A percentile compares a stretch with the other conserved stretches of the same genome.
phyloP scores from a whole-genome alignment of 2,888 invertebrate species.

The Andrena minutula region DNA sequence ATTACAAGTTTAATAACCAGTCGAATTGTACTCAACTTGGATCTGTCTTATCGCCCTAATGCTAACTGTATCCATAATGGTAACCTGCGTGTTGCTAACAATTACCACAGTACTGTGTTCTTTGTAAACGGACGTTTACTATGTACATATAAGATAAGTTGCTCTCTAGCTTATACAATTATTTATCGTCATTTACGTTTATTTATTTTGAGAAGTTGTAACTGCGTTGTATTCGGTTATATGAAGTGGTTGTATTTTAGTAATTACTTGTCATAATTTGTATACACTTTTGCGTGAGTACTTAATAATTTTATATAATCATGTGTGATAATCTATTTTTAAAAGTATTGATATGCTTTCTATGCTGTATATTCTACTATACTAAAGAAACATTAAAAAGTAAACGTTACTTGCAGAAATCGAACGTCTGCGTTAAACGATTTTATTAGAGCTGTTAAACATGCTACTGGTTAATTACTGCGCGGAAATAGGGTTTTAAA shows the following conservation, averaged over 20 bases:
- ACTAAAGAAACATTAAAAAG: slow-evolving; percentile 9
- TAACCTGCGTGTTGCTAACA: slow-evolving; percentile 11
- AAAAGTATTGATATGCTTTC: slow-evolving; percentile 17
- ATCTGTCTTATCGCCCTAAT: background rate
- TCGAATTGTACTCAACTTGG: background rate
- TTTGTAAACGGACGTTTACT: slow-evolving; percentile 28
- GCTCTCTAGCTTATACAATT: slow-evolving; percentile 23
- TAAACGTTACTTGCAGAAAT: background rate
- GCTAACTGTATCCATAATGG: slow-evolving; percentile 2
- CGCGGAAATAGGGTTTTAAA: background rate
- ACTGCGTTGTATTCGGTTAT: background rate
- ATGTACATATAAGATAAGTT: slow-evolving; percentile 29
- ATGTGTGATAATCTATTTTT: slow-evolving; percentile 17
- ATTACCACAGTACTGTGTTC: slow-evolving; percentile 37
- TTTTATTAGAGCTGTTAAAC: background rate
- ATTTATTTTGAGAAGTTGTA: slow-evolving; percentile 24
- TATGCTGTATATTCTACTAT: background rate
- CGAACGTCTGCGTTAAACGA: background rate
- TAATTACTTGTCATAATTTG: slow-evolving; percentile 11
- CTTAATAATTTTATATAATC: background rate
- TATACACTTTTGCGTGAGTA: background rate
- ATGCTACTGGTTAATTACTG: background rate
- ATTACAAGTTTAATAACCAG: slow-evolving; percentile 61
- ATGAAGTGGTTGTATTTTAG: background rate
- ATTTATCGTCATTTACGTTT: slow-evolving; percentile 25